phyloP scores from a whole-genome alignment of 2,797 vertebrate species.

The Ptychobarbus kaznakovi region DNA sequence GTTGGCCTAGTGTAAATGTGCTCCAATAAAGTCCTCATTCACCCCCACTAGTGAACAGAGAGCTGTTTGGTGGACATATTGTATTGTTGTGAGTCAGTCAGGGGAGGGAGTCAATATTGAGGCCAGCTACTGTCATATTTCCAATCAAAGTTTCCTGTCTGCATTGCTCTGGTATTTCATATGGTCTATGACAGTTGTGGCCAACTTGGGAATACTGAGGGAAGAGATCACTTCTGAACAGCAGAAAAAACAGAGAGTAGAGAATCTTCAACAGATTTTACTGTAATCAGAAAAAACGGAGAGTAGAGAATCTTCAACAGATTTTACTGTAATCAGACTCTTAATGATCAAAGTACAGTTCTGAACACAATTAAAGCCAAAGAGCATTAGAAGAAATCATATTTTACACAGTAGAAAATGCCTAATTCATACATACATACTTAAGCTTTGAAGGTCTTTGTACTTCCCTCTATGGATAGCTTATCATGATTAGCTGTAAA shows the following conservation, averaged over 20 bases:
- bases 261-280: too few species aligned
- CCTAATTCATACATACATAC: too few species aligned
- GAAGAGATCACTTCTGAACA: not conserved
- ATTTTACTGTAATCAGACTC: not conserved
- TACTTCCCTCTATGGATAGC: too few species aligned
- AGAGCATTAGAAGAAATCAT: too few species aligned
- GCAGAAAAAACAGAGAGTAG: not conserved
- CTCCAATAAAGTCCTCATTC: not conserved
- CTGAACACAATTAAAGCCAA: not conserved
- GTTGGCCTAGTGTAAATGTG: not conserved
- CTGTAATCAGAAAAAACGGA: not conserved
- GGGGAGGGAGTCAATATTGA: constrained; percentile 12
- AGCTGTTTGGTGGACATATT: not conserved
- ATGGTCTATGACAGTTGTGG: constrained; percentile 15
- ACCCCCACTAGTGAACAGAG: not conserved
- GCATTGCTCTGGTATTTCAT: constrained; percentile 8
- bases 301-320: too few species aligned
- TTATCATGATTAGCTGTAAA: too few species aligned
- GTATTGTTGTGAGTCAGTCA: not conserved
- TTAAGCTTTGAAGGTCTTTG: not conserved
- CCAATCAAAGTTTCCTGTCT: constrained; percentile 25
- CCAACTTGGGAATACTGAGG: not conserved
- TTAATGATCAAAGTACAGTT: not conserved
- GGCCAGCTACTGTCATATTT: constrained; percentile 32
- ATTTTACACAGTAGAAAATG: too few species aligned